Percentiles rank a stretch among this genome's conserved stretches.
phyloP scores from a whole-genome alignment of 2,113 vertebrate genomes.

The Fukomys damarensis region DNA sequence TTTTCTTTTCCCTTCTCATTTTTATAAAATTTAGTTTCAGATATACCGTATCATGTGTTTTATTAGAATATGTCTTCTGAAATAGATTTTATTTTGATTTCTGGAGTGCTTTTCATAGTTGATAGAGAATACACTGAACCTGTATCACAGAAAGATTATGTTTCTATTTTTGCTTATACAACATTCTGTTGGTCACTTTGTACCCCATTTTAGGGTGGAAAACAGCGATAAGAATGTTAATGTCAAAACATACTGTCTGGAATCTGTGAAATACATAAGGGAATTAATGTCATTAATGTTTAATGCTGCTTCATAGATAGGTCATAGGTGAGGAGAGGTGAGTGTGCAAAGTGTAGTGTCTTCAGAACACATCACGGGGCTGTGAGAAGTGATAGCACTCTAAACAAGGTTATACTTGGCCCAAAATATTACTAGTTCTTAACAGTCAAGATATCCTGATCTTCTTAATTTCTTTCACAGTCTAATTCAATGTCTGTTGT shows the following conservation, averaged over 20 bases:
- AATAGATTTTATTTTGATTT: constrained; percentile 15
- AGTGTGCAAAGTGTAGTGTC: accelerated
- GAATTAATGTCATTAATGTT: background rate
- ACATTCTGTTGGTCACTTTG: background rate
- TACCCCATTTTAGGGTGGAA: constrained; percentile 33
- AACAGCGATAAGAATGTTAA: background rate
- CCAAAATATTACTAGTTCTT: background rate
- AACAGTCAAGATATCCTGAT: background rate
- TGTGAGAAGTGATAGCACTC: background rate
- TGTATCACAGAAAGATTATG: background rate
- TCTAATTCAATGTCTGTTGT: background rate
- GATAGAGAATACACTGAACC: background rate
- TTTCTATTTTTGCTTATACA: background rate
- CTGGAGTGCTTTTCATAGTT: background rate
- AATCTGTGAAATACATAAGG: constrained; percentile 29
- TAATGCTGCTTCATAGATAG: background rate
- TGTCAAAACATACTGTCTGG: background rate
- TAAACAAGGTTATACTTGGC: background rate
- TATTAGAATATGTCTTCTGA: background rate
- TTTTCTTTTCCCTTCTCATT: background rate
- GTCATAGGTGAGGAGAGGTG: background rate
- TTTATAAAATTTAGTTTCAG: constrained; percentile 34
- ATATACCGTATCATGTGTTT: background rate
- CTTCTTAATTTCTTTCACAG: background rate
- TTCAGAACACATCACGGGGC: background rate